Evolutionary conservation across 2,797 vertebrate genomes (phyloP).

Genomic region (Mycteria americana): DNA sequence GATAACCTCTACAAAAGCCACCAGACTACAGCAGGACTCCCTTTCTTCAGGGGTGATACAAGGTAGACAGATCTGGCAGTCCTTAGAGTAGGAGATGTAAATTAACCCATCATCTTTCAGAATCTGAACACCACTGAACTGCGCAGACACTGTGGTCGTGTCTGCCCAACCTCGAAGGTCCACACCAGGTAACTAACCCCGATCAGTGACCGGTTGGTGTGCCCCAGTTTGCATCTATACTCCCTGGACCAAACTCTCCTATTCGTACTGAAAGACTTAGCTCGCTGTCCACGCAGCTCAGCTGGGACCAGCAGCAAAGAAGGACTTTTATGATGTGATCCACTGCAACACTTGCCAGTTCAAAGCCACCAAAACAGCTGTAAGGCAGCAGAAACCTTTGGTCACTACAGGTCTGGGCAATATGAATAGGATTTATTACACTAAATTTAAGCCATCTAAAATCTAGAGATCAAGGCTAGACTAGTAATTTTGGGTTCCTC

Average conservation of each 20-base stretch:
- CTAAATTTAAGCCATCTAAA: background rate
- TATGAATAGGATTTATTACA: background rate
- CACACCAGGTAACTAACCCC: background rate
- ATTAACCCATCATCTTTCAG: background rate
- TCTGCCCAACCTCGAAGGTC: background rate
- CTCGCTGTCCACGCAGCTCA: rapidly evolving
- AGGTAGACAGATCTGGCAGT: background rate
- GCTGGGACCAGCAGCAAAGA: background rate
- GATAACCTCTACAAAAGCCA: background rate
- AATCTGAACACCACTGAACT: background rate
- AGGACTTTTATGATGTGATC: background rate
- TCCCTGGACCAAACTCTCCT: background rate
- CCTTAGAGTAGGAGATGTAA: background rate
- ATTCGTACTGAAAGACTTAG: background rate
- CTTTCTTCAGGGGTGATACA: background rate
- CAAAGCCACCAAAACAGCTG: background rate
- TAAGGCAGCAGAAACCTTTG: background rate
- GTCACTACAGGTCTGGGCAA: background rate
- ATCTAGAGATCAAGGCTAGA: background rate
- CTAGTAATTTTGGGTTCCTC: background rate
- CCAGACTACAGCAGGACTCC: background rate
- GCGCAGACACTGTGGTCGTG: background rate
- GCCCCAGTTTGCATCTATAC: background rate
- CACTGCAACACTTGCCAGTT: background rate
- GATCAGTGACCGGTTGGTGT: background rate